Conservation (phyloP, 2,888 invertebrate species). For the Cenopis cana region DNA sequence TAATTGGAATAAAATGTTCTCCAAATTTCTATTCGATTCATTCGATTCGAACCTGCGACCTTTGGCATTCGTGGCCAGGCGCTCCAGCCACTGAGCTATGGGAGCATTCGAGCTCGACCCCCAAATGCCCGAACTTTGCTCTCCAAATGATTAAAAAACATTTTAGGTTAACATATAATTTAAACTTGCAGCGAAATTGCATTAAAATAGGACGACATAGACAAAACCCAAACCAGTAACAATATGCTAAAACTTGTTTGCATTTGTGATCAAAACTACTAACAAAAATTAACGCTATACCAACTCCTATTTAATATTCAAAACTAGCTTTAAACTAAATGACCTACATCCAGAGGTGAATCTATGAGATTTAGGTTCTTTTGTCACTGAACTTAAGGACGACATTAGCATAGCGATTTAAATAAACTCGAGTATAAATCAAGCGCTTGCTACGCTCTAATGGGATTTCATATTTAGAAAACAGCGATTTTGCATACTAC, state of each 20-base stretch:
- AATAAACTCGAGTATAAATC: conserved; percentile 34
- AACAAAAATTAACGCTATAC: conserved; percentile 6
- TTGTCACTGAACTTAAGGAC: not conserved
- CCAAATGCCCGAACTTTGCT: no score
- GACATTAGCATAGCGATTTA: conserved; percentile 31
- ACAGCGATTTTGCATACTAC: conserved; percentile 58
- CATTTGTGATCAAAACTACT: conserved; percentile 11
- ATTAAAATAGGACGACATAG: not conserved
- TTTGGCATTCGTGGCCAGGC: no score
- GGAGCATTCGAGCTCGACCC: no score
- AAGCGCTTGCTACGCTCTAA: conserved; percentile 49
- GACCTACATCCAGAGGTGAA: not conserved
- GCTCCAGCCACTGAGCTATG: no score
- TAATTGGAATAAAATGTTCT: no score
- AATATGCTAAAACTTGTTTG: conserved; percentile 11
- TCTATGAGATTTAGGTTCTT: not conserved
- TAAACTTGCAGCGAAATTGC: not conserved
- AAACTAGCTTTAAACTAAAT: not conserved
- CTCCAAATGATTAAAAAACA: no score
- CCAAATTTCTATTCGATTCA: no score
- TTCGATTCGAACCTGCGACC: no score
- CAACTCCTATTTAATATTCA: conserved; percentile 21
- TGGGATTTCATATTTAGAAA: conserved; percentile 66
- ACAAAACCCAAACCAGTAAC: conserved; percentile 4
- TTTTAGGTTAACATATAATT: no score